Evolutionary conservation across 2,888 invertebrate species (phyloP).

Genomic region (Eupithecia subfuscata): DNA sequence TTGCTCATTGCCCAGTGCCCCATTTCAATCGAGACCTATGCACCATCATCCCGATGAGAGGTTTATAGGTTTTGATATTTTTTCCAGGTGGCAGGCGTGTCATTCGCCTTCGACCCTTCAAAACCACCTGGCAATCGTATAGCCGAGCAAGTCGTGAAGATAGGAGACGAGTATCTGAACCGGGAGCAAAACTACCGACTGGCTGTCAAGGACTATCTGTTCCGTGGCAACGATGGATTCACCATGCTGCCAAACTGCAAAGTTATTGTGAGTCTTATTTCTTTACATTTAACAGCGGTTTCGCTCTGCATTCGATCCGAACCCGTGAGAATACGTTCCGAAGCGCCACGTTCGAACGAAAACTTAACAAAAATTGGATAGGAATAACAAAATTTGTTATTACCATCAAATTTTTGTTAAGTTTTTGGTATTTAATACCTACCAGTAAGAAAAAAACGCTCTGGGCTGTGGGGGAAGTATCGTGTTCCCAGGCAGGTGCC

Average conservation of each 20-base stretch:
- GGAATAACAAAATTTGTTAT: too few relatives aligned
- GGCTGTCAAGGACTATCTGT: constrained; percentile 92
- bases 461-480: too few relatives aligned
- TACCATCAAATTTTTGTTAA: too few relatives aligned
- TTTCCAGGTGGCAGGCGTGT: constrained; percentile 89
- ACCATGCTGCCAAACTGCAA: constrained; percentile 89
- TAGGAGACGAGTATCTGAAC: constrained; percentile 93
- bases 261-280: constrained; percentile 85
- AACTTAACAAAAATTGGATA: too few relatives aligned
- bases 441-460: too few relatives aligned
- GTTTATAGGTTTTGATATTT: too few relatives aligned
- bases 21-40: too few relatives aligned
- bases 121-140: constrained; percentile 88
- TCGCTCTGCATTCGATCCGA: constrained; percentile 87
- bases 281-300: constrained; percentile 86
- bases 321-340: neutral
- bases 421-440: too few relatives aligned
- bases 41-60: too few relatives aligned
- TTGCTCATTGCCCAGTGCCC: too few relatives aligned
- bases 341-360: too few relatives aligned
- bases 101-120: constrained; percentile 90
- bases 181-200: constrained; percentile 89
- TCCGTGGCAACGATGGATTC: constrained; percentile 93
- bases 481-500: too few relatives aligned
- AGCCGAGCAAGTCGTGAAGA: constrained; percentile 88